A percentile compares a stretch with the other conserved stretches of the same genome.
Evolutionary conservation across 2,113 vertebrate species (phyloP).

Genomic region (Cinclus cinclus): DNA sequence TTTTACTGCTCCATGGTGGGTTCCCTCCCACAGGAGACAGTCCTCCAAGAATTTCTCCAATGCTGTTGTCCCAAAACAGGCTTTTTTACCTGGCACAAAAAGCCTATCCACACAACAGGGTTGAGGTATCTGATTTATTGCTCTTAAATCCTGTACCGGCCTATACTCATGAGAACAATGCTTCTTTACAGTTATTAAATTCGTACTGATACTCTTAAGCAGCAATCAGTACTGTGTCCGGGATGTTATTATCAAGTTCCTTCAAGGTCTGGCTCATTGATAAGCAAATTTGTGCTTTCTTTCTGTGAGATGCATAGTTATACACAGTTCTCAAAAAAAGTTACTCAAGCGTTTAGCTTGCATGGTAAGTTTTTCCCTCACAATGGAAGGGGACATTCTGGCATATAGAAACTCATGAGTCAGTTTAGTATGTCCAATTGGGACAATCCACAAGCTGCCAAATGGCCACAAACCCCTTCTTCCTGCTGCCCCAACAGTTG

Average conservation of each 20-base stretch:
- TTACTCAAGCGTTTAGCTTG: not conserved
- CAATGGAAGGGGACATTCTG: not conserved
- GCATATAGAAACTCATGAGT: not conserved
- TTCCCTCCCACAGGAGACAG: not conserved
- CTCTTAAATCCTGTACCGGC: not conserved
- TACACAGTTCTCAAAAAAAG: not conserved
- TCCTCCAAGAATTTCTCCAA: not conserved
- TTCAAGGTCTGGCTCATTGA: not conserved
- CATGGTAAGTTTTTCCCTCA: not conserved
- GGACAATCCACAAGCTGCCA: not conserved
- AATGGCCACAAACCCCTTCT: not conserved
- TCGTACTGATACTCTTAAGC: not conserved
- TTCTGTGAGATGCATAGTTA: not conserved
- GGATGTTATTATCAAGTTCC: not conserved
- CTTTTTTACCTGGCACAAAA: not conserved
- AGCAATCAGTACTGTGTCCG: not conserved
- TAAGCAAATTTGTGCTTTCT: not conserved
- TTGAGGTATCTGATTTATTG: not conserved
- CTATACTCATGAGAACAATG: not conserved
- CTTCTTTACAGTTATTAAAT: not conserved
- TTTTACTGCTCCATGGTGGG: not conserved
- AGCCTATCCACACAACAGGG: not conserved
- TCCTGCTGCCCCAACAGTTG: rapidly evolving
- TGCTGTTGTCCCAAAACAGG: rapidly evolving
- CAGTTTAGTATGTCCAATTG: not conserved